These are phyloP conservation scores for Ictalurus punctatus DNA, from an alignment of 2,113 vertebrate species.

Conservation along the genomic window DNA sequence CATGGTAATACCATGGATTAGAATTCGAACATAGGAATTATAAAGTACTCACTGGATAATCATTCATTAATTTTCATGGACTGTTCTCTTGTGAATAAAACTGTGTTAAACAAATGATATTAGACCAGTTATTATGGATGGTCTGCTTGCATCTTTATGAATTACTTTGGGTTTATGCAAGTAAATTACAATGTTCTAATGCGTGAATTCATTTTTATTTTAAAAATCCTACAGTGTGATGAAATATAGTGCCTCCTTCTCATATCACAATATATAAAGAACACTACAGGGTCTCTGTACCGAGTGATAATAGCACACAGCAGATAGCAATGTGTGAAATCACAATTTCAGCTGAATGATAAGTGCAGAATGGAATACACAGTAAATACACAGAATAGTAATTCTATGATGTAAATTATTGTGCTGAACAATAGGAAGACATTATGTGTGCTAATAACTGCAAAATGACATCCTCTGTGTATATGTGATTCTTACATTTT, in stretches of 20 bases:
- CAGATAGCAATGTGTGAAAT: background rate
- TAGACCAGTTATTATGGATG: background rate
- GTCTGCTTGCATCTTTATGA: background rate
- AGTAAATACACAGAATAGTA: background rate
- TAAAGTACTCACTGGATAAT: background rate
- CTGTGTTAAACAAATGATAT: background rate
- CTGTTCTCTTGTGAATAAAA: background rate
- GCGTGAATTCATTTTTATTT: background rate
- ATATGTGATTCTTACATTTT: background rate
- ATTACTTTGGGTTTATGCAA: background rate
- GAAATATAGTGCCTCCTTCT: background rate
- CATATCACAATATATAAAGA: background rate
- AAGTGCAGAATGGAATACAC: background rate
- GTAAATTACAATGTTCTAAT: background rate
- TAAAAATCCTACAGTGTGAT: background rate
- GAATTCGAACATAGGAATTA: background rate
- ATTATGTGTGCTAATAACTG: background rate
- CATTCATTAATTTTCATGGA: background rate
- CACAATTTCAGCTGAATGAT: background rate
- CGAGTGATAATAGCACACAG: background rate
- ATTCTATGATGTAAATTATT: background rate
- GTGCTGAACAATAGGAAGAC: background rate
- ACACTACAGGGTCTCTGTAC: background rate
- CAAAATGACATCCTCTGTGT: background rate
- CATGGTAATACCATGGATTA: background rate